Conservation (phyloP, 2,888 invertebrate species). For the Folsomia manolachei region DNA sequence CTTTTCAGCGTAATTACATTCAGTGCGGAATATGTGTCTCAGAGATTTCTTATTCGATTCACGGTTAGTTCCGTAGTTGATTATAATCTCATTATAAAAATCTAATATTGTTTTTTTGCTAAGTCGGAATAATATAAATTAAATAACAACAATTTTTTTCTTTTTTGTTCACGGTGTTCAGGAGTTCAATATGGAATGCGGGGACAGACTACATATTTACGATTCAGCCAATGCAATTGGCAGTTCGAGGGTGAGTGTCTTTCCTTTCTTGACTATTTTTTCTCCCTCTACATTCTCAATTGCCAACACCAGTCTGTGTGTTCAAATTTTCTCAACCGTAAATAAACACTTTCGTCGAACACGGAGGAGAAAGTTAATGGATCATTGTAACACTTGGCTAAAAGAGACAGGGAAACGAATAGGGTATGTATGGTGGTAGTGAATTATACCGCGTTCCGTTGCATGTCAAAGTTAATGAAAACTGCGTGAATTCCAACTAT, state of each 20-base stretch:
- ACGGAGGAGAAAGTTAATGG: conserved; percentile 8
- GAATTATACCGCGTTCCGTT: neutral
- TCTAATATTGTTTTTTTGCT: too few species aligned
- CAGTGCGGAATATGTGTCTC: conserved; percentile 89
- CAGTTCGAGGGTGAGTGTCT: conserved; percentile 70
- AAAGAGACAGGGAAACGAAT: too few species aligned
- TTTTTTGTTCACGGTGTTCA: too few species aligned
- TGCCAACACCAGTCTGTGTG: too few species aligned
- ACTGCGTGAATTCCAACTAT: neutral
- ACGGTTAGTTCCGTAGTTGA: too few species aligned
- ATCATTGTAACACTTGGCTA: conserved; percentile 4
- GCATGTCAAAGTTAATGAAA: conserved; percentile 3
- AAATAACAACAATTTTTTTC: too few species aligned
- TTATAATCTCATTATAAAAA: too few species aligned
- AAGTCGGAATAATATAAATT: too few species aligned
- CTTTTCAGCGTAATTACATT: conserved; percentile 90
- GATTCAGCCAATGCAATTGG: conserved; percentile 89
- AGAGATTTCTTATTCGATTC: conserved; percentile 90
- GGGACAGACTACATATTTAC: conserved; percentile 87
- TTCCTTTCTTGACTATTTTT: neutral
- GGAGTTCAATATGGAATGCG: conserved; percentile 87
- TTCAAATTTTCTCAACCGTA: neutral
- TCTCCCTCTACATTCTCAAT: too few species aligned
- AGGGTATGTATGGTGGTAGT: neutral
- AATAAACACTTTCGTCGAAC: neutral